Base-by-base conservation (phyloP, 2,797 vertebrate species). In the Propithecus deckenii region DNA sequence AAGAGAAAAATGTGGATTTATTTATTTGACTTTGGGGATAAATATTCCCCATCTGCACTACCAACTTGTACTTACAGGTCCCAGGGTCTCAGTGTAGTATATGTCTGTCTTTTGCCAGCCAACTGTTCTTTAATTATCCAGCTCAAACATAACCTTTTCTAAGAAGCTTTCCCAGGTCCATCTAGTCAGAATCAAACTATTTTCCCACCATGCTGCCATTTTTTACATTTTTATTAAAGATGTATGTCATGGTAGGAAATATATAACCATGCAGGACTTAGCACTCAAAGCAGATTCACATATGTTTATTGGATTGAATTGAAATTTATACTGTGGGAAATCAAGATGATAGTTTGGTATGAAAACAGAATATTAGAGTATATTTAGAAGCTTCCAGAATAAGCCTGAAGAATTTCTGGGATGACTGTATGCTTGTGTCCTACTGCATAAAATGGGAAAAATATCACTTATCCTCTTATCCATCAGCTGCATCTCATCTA, bases 281-380 rank as follows among this genome's bases (percentile, higher is more conserved):
- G 52, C 5, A 52, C 23, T 94, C 52, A 72, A 93, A 97, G 93
- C 46, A 85, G 89, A 93, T 74, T 89, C 52, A 41, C 9, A 65
- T 57, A 46, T 86, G 28, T 50, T 96, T 96, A 81, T 59, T 86
- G 57, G 72, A 94, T 32, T 65, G 72, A 91, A 80, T 22, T 88
- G 78, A 92, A 94, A 84, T 89, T 61, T 79, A 93, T 78, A 41
- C 76, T 90, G 20, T 94, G 74, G 55, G 61, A 96, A 96, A 95
- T 91, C 35, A 95, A 72, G 79, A 90, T 23, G 32, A 89, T 84
- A 72, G 9, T 81, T 50, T 81, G 83, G 81, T 96, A 89, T 76
- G 20, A 95, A 97, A 92, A 84, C 46, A 86, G 69, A 91, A 67
- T 89, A 81, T 86, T 50, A 84, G 41, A 75, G 17, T 67, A 5